Conservation (phyloP, 2,888 invertebrate species). For the Crematogaster levior region DNA sequence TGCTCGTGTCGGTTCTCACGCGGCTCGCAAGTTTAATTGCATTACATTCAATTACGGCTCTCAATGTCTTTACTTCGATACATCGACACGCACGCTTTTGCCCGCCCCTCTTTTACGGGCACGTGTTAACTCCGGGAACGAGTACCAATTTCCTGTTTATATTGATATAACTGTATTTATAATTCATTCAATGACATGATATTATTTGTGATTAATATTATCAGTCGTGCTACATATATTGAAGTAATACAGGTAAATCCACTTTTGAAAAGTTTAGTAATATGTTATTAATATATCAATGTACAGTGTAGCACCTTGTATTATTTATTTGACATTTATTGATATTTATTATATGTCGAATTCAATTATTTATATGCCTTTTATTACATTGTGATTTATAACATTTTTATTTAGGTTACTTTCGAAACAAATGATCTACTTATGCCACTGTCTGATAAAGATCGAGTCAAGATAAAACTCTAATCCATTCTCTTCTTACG, state of each 20-base stretch:
- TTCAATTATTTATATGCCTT: background rate
- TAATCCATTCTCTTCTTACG: background rate
- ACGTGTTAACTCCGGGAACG: background rate
- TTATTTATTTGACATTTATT: background rate
- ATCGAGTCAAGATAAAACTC: background rate
- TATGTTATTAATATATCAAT: too few species aligned
- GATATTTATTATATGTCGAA: background rate
- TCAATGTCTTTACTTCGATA: conserved; percentile 22
- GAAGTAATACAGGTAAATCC: background rate
- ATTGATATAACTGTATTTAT: background rate
- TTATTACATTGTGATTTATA: background rate
- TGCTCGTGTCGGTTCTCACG: conserved; percentile 41
- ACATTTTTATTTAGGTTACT: background rate
- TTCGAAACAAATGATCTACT: background rate
- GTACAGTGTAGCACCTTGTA: background rate
- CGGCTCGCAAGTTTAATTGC: conserved; percentile 29
- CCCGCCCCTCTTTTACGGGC: background rate
- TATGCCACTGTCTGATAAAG: background rate
- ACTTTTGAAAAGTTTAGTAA: conserved; percentile 18
- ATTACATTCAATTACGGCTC: conserved; percentile 29
- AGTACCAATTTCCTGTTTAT: background rate
- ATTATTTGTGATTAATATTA: conserved; percentile 2
- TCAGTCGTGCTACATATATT: background rate
- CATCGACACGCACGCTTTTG: background rate
- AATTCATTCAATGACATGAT: conserved; percentile 6